Evolutionary conservation across 2,113 vertebrate species (phyloP).

Genomic region (Terrapene triunguis): DNA sequence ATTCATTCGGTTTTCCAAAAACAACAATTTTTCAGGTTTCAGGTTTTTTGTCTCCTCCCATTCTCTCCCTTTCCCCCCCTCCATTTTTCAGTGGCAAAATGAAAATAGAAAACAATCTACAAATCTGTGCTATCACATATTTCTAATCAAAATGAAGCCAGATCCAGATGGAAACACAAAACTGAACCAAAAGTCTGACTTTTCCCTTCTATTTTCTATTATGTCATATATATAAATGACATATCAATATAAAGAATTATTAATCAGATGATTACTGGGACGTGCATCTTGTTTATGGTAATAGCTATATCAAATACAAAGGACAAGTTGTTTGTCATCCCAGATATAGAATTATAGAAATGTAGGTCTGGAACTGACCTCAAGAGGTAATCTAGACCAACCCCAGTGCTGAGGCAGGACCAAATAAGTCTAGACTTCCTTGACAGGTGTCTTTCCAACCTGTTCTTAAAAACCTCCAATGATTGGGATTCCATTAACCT

Average conservation of each 20-base stretch:
- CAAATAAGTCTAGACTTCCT: not conserved
- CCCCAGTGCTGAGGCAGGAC: not conserved
- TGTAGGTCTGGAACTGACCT: not conserved
- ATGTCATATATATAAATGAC: no score
- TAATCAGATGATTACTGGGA: not conserved
- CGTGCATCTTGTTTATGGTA: not conserved
- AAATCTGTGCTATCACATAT: not conserved
- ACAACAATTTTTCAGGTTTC: not conserved
- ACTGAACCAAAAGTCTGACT: not conserved
- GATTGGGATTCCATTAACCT: not conserved
- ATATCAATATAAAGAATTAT: not conserved
- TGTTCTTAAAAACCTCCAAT: not conserved
- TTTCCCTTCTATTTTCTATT: not conserved
- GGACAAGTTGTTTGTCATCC: not conserved
- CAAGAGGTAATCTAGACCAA: not conserved
- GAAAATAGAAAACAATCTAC: not conserved
- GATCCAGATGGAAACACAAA: not conserved
- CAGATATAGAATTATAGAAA: not conserved
- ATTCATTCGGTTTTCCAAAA: not conserved
- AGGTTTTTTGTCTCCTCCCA: fast-evolving
- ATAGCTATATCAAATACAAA: not conserved
- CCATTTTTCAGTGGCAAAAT: not conserved
- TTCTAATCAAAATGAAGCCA: not conserved
- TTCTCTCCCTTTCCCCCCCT: not conserved
- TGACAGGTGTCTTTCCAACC: not conserved